phyloP scores from a whole-genome alignment of 2,888 invertebrate genomes.

The Ennomos quercinarius region DNA sequence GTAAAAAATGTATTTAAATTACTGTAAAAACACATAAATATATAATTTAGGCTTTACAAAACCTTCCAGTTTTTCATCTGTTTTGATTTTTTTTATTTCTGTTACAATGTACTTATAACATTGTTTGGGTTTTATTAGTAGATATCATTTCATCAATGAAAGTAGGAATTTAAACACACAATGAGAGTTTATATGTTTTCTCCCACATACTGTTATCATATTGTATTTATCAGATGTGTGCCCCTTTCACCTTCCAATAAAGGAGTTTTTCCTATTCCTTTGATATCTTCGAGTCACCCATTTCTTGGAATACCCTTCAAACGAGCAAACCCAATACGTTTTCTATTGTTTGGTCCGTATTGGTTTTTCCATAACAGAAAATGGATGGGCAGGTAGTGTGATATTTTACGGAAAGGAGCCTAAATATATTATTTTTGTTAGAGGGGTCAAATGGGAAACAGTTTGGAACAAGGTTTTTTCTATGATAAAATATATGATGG shows the following conservation, averaged over 20 bases:
- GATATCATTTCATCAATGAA: too few relatives aligned
- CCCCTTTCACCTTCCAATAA: slow-evolving; percentile 31
- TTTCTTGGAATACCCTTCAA: slow-evolving; percentile 36
- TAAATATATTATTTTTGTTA: slow-evolving; percentile 31
- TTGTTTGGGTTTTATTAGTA: too few relatives aligned
- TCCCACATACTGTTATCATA: slow-evolving; percentile 9
- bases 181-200: too few relatives aligned
- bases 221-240: slow-evolving; percentile 10
- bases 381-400: slow-evolving; percentile 38
- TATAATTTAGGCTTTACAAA: too few relatives aligned
- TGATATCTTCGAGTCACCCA: slow-evolving; percentile 39
- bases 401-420: slow-evolving; percentile 39
- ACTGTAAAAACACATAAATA: too few relatives aligned
- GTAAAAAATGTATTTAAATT: too few relatives aligned
- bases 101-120: too few relatives aligned
- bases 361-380: slow-evolving; percentile 45
- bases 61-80: too few relatives aligned
- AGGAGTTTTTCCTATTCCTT: slow-evolving; percentile 38
- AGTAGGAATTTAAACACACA: too few relatives aligned
- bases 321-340: slow-evolving; percentile 32
- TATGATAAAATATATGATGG: slow-evolving; percentile 6
- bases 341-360: slow-evolving; percentile 40
- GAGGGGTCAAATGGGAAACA: slow-evolving; percentile 31
- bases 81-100: too few relatives aligned
- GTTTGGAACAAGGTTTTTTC: slow-evolving; percentile 17